Conservation (phyloP, 2,113 vertebrate genomes). For the Pterocles burchelli region DNA sequence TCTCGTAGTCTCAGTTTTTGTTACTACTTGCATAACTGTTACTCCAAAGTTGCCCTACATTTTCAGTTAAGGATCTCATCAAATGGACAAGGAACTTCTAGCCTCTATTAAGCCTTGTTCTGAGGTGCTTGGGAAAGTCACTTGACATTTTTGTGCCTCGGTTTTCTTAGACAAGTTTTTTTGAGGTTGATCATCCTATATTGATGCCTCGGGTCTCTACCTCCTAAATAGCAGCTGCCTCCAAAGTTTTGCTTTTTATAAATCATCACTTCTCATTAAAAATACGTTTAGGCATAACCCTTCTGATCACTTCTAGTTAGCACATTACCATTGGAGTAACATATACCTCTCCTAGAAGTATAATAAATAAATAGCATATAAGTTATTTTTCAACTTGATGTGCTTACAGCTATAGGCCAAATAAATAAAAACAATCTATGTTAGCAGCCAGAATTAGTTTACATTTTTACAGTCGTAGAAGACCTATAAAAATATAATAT, state of each 20-base stretch:
- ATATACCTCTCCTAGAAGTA: background rate
- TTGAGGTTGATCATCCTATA: background rate
- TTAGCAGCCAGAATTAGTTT: background rate
- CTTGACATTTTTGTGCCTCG: background rate
- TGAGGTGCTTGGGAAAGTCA: background rate
- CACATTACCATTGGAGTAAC: background rate
- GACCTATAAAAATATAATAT: background rate
- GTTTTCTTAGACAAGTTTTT: background rate
- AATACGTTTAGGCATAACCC: background rate
- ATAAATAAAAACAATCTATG: background rate
- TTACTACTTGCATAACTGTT: background rate
- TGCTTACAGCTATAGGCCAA: background rate
- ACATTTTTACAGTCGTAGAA: background rate
- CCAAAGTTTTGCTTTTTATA: background rate
- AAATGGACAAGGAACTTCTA: background rate
- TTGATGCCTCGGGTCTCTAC: background rate
- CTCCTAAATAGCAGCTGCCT: background rate
- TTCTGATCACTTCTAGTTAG: background rate
- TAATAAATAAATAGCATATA: background rate
- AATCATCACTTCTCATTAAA: background rate
- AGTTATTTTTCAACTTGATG: background rate
- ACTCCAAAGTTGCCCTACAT: background rate
- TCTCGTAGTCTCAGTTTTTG: background rate
- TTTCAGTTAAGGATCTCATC: background rate
- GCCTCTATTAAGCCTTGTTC: background rate